Percentiles rank a stretch among this genome's conserved stretches.
Evolutionary conservation across 2,888 invertebrate species (phyloP).

Genomic region (Cephus sareptanus): DNA sequence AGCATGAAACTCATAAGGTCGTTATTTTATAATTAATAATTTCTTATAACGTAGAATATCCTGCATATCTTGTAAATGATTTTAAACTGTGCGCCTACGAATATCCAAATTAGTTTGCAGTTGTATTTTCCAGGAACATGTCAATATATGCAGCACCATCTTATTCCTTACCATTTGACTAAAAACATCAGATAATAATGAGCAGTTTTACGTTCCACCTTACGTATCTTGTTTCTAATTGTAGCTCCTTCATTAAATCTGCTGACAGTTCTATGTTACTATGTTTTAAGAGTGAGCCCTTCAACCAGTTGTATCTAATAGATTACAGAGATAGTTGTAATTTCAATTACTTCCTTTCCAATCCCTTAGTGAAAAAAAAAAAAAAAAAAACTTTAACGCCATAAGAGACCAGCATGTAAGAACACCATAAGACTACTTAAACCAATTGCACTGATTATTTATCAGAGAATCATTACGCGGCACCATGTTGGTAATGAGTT

Average conservation of each 20-base stretch:
- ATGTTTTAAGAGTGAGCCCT: not conserved
- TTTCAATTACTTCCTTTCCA: not conserved
- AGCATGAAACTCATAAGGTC: not conserved
- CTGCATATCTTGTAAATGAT: not conserved
- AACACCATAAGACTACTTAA: not conserved
- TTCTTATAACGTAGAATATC: not conserved
- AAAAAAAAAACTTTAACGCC: not conserved
- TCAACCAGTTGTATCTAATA: not conserved
- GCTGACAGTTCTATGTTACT: not conserved
- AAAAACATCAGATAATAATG: not conserved
- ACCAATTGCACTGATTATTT: not conserved
- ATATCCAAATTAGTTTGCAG: not conserved
- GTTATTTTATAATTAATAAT: not conserved
- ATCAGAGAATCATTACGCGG: not conserved
- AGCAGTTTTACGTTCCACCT: not conserved
- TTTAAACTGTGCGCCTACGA: not conserved
- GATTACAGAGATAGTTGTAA: not conserved
- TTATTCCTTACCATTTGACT: not conserved
- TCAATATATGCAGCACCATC: not conserved
- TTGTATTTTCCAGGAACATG: constrained; percentile 1
- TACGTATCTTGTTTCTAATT: not conserved
- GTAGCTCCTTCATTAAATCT: not conserved
- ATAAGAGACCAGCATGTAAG: not conserved
- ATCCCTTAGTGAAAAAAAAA: not conserved
- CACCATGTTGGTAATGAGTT: not conserved